Conservation (phyloP, 2,888 invertebrate genomes). For the Melolontha melolontha region DNA sequence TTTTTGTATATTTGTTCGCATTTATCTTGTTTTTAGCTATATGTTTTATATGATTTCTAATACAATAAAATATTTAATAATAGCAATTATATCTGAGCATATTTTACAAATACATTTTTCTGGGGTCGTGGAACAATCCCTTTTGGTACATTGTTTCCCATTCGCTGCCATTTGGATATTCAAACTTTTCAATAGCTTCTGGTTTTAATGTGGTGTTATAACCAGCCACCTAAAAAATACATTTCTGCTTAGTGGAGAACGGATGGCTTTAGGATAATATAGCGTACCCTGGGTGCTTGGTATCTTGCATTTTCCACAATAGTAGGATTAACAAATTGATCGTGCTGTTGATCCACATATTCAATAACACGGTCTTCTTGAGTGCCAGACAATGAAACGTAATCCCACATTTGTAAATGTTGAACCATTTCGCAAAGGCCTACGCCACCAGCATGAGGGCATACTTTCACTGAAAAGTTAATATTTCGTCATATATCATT, state of each 20-base stretch:
- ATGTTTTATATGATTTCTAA: conserved; percentile 1
- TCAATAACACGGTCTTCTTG: conserved; percentile 82
- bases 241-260: conserved; percentile 27
- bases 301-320: conserved; percentile 79
- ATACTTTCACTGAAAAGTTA: conserved; percentile 81
- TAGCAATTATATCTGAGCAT: neutral
- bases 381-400: conserved; percentile 77
- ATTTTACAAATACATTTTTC: conserved; percentile 48
- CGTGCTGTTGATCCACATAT: conserved; percentile 91
- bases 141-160: conserved; percentile 78
- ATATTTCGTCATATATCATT: neutral
- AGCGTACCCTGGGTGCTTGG: conserved; percentile 77
- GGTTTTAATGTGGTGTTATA: conserved; percentile 85
- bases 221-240: conserved; percentile 72
- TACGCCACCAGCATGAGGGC: conserved; percentile 95
- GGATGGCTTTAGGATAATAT: neutral
- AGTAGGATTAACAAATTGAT: conserved; percentile 85
- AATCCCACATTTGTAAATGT: conserved; percentile 92
- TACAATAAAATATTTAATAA: conserved; percentile 3
- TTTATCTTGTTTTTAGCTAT: neutral
- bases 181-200: conserved; percentile 75
- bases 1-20: conserved; percentile 8
- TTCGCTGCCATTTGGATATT: conserved; percentile 82
- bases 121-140: conserved; percentile 70
- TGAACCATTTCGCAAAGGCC: conserved; percentile 95